phyloP scores from a whole-genome alignment of 2,113 vertebrate species.

The Grus americana region DNA sequence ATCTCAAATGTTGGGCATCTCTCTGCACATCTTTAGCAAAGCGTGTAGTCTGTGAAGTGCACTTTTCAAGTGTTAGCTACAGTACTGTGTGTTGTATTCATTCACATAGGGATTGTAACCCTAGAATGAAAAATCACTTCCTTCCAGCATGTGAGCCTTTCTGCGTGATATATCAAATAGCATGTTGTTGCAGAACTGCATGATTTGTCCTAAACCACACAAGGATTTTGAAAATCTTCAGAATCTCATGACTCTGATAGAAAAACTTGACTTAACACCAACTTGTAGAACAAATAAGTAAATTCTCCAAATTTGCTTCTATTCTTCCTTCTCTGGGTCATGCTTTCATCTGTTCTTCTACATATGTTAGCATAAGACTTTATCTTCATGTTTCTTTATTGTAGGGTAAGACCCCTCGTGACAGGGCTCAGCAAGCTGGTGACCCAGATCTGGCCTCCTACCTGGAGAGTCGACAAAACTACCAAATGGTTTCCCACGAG shows the following conservation, averaged over 20 bases:
- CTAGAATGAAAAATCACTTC: neutral
- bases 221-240: neutral
- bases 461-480: constrained; percentile 80
- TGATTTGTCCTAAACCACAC: neutral
- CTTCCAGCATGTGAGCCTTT: neutral
- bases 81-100: neutral
- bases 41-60: neutral
- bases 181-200: neutral
- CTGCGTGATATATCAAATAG: neutral
- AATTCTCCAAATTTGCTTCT: neutral
- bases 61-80: neutral
- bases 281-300: neutral
- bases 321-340: neutral
- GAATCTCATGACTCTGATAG: neutral
- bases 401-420: constrained; percentile 90
- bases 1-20: neutral
- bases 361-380: neutral
- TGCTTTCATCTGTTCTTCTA: neutral
- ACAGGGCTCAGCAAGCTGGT: constrained; percentile 88
- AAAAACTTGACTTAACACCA: neutral
- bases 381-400: neutral
- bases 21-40: neutral
- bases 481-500: constrained; percentile 79
- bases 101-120: neutral
- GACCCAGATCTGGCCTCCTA: constrained; percentile 87